These are phyloP conservation scores for Marmota monax DNA, from an alignment of 2,113 vertebrate genomes.

Conservation along the genomic window DNA sequence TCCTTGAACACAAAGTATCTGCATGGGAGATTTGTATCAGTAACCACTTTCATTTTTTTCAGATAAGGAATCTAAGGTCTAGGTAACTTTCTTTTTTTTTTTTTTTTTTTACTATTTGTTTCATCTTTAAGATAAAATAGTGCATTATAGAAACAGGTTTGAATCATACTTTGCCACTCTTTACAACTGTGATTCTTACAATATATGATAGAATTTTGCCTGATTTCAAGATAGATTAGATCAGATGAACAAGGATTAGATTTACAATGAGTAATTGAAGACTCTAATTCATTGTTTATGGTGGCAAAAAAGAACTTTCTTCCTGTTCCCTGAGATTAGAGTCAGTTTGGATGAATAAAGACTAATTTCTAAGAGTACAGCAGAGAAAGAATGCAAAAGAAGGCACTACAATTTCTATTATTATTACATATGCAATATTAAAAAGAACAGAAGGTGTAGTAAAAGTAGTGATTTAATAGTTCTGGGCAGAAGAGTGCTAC, in stretches of 20 bases:
- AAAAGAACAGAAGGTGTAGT: neutral
- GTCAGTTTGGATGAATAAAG: neutral
- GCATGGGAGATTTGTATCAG: neutral
- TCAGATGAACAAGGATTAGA: neutral
- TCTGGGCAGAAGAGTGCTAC: neutral
- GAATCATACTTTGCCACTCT: neutral
- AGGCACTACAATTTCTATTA: neutral
- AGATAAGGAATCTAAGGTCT: constrained; percentile 9
- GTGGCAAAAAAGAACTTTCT: neutral
- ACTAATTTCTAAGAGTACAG: neutral
- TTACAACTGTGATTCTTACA: neutral
- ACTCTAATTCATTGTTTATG: neutral
- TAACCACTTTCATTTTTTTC: constrained; percentile 23
- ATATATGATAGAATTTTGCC: neutral
- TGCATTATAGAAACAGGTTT: neutral
- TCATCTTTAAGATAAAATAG: neutral
- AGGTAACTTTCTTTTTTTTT: neutral
- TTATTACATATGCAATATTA: neutral
- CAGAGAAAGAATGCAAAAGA: neutral
- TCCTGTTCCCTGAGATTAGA: neutral
- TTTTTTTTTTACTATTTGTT: neutral
- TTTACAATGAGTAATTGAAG: neutral
- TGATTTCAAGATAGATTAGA: neutral
- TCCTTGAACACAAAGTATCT: neutral
- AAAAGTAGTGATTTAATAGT: neutral